A percentile compares a stretch with the other conserved stretches of the same genome.
phyloP scores from a whole-genome alignment of 1,140 invertebrate species.

The Battus philenor region DNA sequence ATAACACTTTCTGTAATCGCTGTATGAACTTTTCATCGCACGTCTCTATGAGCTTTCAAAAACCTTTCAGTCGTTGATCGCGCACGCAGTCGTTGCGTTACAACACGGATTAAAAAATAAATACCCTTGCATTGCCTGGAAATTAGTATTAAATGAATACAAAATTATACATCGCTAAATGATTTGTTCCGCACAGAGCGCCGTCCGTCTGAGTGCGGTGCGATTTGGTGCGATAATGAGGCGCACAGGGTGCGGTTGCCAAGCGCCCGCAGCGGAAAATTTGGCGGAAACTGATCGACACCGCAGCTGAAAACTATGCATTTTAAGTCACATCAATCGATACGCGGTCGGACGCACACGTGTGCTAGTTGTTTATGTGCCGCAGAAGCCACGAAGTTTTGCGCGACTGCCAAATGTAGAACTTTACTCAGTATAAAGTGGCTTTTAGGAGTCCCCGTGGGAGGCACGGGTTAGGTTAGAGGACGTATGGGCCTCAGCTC shows the following conservation, averaged over 20 bases:
- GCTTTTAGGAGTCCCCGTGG: conserved; percentile 57
- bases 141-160: conserved; percentile 10
- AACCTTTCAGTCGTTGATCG: conserved; percentile 63
- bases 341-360: conserved; percentile 52
- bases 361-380: conserved; percentile 66
- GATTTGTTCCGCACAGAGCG: conserved; percentile 16
- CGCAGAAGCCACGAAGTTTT: conserved; percentile 65
- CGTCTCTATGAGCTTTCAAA: conserved; percentile 61
- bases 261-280: conserved; percentile 58
- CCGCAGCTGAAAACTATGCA: conserved; percentile 58
- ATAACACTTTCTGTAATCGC: conserved; percentile 42
- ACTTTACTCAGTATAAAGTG: conserved; percentile 46
- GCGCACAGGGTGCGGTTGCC: conserved; percentile 41
- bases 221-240: conserved; percentile 36
- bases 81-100: conserved; percentile 43
- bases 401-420: conserved; percentile 60
- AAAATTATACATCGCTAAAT: conserved; percentile 9
- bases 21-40: conserved; percentile 51
- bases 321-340: conserved; percentile 68
- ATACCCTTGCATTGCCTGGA: neutral
- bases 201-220: conserved; percentile 16
- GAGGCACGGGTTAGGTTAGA: conserved; percentile 52
- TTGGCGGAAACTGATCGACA: conserved; percentile 59
- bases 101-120: conserved; percentile 1
- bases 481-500: conserved; percentile 41